phyloP scores from a whole-genome alignment of 2,113 vertebrate genomes.

The Menura novaehollandiae region DNA sequence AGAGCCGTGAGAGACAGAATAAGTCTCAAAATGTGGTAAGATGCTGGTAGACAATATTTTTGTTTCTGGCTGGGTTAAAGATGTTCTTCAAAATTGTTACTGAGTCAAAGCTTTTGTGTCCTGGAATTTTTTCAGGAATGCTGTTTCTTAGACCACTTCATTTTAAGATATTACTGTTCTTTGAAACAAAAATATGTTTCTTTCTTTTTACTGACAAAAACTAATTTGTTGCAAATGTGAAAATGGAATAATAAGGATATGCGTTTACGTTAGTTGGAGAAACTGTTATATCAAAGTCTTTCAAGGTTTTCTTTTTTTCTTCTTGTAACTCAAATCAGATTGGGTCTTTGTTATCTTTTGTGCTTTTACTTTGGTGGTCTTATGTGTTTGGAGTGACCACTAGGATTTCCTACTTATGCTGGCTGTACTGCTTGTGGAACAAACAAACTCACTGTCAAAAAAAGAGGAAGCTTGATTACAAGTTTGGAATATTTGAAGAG shows the following conservation, averaged over 20 bases:
- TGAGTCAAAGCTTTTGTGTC: not conserved
- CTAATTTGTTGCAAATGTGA: not conserved
- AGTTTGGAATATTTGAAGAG: not conserved
- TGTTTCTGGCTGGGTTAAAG: not conserved
- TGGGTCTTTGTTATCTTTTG: not conserved
- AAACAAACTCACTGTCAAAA: not conserved
- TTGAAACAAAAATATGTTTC: not conserved
- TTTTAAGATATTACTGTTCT: not conserved
- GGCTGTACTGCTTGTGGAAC: not conserved
- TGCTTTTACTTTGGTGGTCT: not conserved
- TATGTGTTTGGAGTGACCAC: not conserved
- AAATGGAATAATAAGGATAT: not conserved
- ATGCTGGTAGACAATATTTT: not conserved
- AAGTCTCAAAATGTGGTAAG: not conserved
- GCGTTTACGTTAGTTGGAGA: not conserved
- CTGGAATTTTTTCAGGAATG: not conserved
- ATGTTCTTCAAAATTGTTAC: not conserved
- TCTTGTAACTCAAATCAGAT: not conserved
- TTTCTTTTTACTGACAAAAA: not conserved
- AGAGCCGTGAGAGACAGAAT: not conserved
- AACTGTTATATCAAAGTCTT: not conserved
- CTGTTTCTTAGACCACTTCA: not conserved
- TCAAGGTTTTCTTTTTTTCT: not conserved
- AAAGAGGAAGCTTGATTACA: not conserved
- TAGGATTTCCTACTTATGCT: not conserved